Conservation (phyloP, 2,888 invertebrate genomes). For the Gryllus longicercus region DNA sequence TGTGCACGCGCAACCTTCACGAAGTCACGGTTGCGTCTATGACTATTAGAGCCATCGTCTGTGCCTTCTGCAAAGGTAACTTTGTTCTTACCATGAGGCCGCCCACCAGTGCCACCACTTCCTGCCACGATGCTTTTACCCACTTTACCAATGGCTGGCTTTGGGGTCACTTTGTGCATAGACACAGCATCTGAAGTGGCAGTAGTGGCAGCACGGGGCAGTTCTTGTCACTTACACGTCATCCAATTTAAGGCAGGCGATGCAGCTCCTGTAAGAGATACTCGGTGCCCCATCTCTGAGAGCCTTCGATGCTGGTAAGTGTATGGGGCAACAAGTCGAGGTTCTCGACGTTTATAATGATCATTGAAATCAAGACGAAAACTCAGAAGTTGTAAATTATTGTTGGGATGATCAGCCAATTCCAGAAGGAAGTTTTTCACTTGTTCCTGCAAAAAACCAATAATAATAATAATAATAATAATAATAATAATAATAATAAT, state of each 20-base stretch:
- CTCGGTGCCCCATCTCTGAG: conserved; percentile 27
- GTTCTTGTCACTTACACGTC: not conserved
- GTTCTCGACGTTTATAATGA: conserved; percentile 82
- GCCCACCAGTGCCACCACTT: not conserved
- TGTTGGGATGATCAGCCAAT: conserved; percentile 78
- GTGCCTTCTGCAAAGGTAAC: conserved; percentile 2
- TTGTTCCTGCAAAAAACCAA: conserved; percentile 59
- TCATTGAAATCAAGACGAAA: conserved; percentile 93
- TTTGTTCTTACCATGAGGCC: conserved; percentile 5
- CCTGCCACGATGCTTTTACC: not conserved
- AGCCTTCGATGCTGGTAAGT: conserved; percentile 48
- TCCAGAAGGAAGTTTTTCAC: conserved; percentile 82
- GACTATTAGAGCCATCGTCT: not conserved
- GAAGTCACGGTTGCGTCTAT: conserved; percentile 4
- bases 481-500: too few relatives aligned
- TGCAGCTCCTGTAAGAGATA: not conserved
- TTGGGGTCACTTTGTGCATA: not conserved
- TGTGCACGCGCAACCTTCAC: conserved; percentile 7
- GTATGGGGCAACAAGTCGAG: conserved; percentile 63
- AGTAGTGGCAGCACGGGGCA: not conserved
- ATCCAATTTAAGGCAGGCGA: not conserved
- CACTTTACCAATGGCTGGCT: not conserved
- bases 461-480: too few relatives aligned
- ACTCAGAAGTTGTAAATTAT: conserved; percentile 83
- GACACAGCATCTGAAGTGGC: not conserved